Percentiles rank a stretch among this genome's conserved stretches.
phyloP scores from a whole-genome alignment of 2,797 vertebrate species.

The Spondyliosoma cantharus region DNA sequence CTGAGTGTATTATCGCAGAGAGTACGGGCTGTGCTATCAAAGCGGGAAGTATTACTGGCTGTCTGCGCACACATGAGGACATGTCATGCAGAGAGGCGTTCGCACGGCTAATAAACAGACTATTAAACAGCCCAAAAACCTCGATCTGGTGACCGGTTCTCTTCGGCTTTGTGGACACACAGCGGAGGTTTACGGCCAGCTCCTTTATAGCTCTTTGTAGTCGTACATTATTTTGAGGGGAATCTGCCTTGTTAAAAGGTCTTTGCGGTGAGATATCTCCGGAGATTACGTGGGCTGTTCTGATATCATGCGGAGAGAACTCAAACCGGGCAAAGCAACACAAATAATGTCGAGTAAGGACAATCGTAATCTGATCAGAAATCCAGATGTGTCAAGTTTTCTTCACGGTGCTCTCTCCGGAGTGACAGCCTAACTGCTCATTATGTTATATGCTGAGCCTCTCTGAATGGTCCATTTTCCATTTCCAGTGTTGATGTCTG shows the following conservation, averaged over 20 bases:
- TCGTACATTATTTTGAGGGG: constrained; percentile 85
- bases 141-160: constrained; percentile 29
- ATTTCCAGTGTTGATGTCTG: constrained; percentile 70
- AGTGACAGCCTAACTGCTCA: constrained; percentile 67
- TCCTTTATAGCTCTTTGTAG: constrained; percentile 87
- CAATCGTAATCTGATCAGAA: constrained; percentile 54
- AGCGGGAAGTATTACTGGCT: constrained; percentile 54
- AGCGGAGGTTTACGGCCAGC: constrained; percentile 84
- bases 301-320: constrained; percentile 54
- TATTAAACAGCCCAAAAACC: background rate
- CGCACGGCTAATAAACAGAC: constrained; percentile 48
- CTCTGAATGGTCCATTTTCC: constrained; percentile 71
- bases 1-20: constrained; percentile 67
- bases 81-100: constrained; percentile 24
- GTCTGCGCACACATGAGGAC: constrained; percentile 25
- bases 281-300: constrained; percentile 68
- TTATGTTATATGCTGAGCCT: constrained; percentile 70
- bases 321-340: constrained; percentile 46
- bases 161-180: constrained; percentile 26
- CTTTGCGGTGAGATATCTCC: constrained; percentile 68
- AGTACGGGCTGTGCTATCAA: constrained; percentile 51
- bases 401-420: constrained; percentile 38
- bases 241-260: constrained; percentile 79
- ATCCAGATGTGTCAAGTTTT: constrained; percentile 57
- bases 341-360: constrained; percentile 48